These are phyloP conservation scores for Zaprionus davidi DNA, from an alignment of 1,140 invertebrate genomes.

Conservation along the genomic window DNA sequence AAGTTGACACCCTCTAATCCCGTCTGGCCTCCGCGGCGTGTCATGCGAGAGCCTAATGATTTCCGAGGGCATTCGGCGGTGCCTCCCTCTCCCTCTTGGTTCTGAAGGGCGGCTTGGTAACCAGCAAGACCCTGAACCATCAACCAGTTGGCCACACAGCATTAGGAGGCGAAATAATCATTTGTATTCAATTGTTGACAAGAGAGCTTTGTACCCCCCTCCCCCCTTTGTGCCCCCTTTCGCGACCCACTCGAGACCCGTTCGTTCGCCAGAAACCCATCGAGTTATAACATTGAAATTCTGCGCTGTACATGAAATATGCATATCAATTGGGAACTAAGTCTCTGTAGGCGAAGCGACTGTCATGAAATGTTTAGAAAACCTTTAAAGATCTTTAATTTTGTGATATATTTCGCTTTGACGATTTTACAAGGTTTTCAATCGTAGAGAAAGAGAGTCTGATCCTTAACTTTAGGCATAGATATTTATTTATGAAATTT, in stretches of 20 bases:
- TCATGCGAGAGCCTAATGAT: constrained; percentile 43
- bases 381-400: neutral
- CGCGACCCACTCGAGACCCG: neutral
- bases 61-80: constrained; percentile 5
- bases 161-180: constrained; percentile 6
- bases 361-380: neutral
- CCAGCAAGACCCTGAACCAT: neutral
- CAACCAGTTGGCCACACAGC: neutral
- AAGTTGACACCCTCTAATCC: constrained; percentile 33
- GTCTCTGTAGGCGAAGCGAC: neutral
- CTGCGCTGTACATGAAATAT: neutral
- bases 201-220: neutral
- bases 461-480: too few species aligned
- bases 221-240: too few species aligned
- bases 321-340: neutral
- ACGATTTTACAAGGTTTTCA: too few species aligned
- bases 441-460: too few species aligned
- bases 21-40: constrained; percentile 12
- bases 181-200: constrained; percentile 35
- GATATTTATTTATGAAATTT: too few species aligned
- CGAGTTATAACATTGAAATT: constrained; percentile 15
- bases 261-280: neutral
- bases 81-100: neutral
- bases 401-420: too few species aligned
- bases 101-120: constrained; percentile 1